A percentile compares a stretch with the other conserved stretches of the same genome.
Evolutionary conservation across 2,888 invertebrate species (phyloP).

Genomic region (Yponomeuta plumbellus): DNA sequence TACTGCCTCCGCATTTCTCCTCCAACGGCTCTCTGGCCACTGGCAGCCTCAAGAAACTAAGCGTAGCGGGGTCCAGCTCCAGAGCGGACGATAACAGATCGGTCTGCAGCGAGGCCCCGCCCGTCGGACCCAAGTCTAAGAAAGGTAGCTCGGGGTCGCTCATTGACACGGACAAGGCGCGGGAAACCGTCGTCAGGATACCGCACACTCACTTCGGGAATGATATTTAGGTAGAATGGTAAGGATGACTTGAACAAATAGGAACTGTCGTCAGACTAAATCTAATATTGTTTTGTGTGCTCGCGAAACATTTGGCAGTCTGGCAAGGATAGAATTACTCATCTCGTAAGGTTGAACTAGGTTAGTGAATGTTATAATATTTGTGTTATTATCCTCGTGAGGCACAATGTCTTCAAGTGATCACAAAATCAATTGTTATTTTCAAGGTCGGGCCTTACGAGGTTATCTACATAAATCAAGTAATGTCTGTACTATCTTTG

Average conservation of each 20-base stretch:
- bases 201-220: slow-evolving; percentile 57
- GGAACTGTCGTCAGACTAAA: no score
- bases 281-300: no score
- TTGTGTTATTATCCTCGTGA: no score
- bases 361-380: slow-evolving; percentile 13
- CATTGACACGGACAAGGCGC: slow-evolving; percentile 60
- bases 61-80: slow-evolving; percentile 50
- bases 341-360: slow-evolving; percentile 6
- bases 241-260: not conserved
- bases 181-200: slow-evolving; percentile 66
- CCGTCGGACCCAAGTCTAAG: slow-evolving; percentile 55
- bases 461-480: no score
- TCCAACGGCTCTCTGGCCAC: slow-evolving; percentile 66
- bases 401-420: no score
- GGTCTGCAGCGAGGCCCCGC: slow-evolving; percentile 61
- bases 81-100: slow-evolving; percentile 59
- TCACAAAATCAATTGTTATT: no score
- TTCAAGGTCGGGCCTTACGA: no score
- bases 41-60: slow-evolving; percentile 62
- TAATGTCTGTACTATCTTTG: not conserved
- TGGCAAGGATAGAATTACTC: not conserved
- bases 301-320: not conserved
- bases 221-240: slow-evolving; percentile 38
- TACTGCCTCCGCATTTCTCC: slow-evolving; percentile 62
- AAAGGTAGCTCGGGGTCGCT: slow-evolving; percentile 68